A percentile compares a stretch with the other conserved stretches of the same genome.
These are phyloP conservation scores for Apoda limacodes DNA, from an alignment of 2,888 invertebrate species.

Conservation along the genomic window DNA sequence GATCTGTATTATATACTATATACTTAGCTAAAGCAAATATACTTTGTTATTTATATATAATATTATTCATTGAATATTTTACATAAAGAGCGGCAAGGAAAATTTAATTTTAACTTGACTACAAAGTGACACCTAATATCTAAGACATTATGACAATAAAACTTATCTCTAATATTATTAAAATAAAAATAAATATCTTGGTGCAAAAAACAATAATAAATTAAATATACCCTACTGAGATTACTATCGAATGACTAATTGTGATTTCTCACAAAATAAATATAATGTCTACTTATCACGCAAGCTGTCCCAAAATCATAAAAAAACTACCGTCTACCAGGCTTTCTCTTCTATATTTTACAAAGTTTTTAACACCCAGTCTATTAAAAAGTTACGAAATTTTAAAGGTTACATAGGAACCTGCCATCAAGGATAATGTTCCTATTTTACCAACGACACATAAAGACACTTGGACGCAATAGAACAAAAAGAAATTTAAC, in stretches of 20 bases:
- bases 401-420: too few species aligned
- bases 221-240: slow-evolving; percentile 30
- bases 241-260: slow-evolving; percentile 41
- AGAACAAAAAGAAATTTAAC: too few species aligned
- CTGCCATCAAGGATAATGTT: too few species aligned
- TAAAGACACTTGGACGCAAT: too few species aligned
- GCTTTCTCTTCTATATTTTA: too few species aligned
- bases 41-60: too few species aligned
- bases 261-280: slow-evolving; percentile 48
- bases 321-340: slow-evolving; percentile 33
- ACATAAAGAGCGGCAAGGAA: slow-evolving; percentile 45
- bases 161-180: slow-evolving; percentile 59
- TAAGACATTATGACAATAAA: slow-evolving; percentile 57
- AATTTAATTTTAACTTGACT: slow-evolving; percentile 59
- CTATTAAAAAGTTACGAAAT: too few species aligned
- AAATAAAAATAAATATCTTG: slow-evolving; percentile 56
- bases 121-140: slow-evolving; percentile 62
- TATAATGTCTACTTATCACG: slow-evolving; percentile 62
- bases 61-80: slow-evolving; percentile 32
- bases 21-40: too few species aligned
- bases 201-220: slow-evolving; percentile 39
- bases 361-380: too few species aligned
- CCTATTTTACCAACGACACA: too few species aligned
- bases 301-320: slow-evolving; percentile 48
- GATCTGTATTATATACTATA: too few species aligned